Base-by-base conservation (phyloP, 1,140 invertebrate species). In the Euwallacea fornicatus region DNA sequence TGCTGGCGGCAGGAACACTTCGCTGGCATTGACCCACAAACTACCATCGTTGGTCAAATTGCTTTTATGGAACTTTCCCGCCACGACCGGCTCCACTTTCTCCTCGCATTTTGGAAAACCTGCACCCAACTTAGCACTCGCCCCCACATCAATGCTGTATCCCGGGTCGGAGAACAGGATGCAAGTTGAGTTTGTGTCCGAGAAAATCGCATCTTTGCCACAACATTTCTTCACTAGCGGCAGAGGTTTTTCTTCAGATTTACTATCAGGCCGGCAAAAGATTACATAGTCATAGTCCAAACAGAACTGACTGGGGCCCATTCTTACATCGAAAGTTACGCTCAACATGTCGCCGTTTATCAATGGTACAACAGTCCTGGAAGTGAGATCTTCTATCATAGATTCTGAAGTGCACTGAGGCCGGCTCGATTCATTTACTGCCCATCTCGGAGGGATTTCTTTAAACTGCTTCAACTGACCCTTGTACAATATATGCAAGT, bases 151-250 rank as follows among this genome's bases (percentile, higher is more conserved):
- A 10, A 76, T 71, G 7, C 56, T 68, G 21, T 75, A 75, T 9
- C 62, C 41, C 8, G 42, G 9, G 46, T 75, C 73, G 43, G 73
- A 73, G 11, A 73, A 65, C 6, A 54, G 8, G 0, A 71, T 74
- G 61, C 76, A 81, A 50, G 80, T 82, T 73, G 82, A 83, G 64
- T 79, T 85, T 54, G 79, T 81, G 72, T 85, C 83, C 72, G 85
- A 85, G 77, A 86, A 91, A 60, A 83, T 80, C 6, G 85, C 83
- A 66, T 84, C 81, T 67, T 84, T 75, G 33, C 87, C 84, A 74
- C 88, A 88, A 71, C 88, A 89, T 79, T 89, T 86, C 72, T 82
- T 82, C 46, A 87, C 77, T 58, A 78, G 7, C 2, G 46, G 77
- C 13, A 82, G 68, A 8, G 65, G 73, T 10, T 71, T 70, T 21